Evolutionary conservation across 2,113 vertebrate species (phyloP), one percentile per base, ranked within the genome.

Genomic region (Crocuta crocuta): DNA sequence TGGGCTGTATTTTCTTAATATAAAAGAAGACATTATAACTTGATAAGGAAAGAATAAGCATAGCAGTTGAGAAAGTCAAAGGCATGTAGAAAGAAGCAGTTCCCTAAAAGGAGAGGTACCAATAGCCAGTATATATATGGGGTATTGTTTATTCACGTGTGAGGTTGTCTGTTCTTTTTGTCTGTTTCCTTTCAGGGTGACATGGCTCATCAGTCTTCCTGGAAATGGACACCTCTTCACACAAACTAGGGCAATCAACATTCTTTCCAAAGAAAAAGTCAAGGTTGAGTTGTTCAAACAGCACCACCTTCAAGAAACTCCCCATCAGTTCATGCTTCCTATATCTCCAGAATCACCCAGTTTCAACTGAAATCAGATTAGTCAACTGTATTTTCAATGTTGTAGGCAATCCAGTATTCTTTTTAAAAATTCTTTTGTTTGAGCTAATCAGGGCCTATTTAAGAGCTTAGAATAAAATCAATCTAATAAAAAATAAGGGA

Each of bases 391-490:
- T 70, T 73, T 95, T 94, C 55, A 74, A 31, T 68, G 19, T 31
- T 86, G 5, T 39, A 81, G 15, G 4, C 26, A 76, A 31, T 23
- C 45, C 33, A 55, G 39, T 88, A 50, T 70, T 68, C 50, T 50
- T 70, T 48, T 16, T 39, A 1, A 66, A 70, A 76, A 48, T 68
- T 61, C 12, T 97, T 83, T 58, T n/a, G 0, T 63, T 91, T 94
- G n/a, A 84, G 24, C 78, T 94, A 86, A 89, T 9, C 10, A 84
- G 66, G 58, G 4, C 5, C 63, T 90, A 13, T 79, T 66, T 68
- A 82, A 79, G 45, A 94, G n/a, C 2, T 73, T 89, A 2, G n/a
- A 33, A 35, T 93, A 10, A 97, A 94, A 78, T 78, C 92, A 89
- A 79, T 5, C 6, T 85, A 95, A 91, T 45, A 68, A 28, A 97